Evolutionary conservation across 2,888 invertebrate species (phyloP), one percentile per base, ranked within the genome.

Genomic region (Coecobrya sp.): DNA sequence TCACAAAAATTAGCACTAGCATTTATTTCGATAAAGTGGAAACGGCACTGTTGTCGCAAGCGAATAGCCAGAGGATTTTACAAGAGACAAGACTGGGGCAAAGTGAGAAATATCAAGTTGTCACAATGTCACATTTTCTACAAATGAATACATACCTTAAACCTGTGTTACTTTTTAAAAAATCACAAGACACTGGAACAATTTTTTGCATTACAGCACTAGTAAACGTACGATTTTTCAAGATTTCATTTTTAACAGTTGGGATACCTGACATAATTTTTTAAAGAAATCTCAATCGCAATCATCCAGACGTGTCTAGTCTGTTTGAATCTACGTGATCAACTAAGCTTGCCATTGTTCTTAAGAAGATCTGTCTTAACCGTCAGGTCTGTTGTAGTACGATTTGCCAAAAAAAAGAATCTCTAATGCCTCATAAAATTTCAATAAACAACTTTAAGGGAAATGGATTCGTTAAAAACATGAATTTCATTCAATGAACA

Each of bases 351-450:
- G 1, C 5, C 19, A 16, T 55, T 55, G 55, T 55, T n/a, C 5
- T 55, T n/a, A 16, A 5, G n/a, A n/a, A n/a, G 55, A 55, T 55
- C 4, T 55, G n/a, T n/a, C 19, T 55, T 55, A 19, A n/a, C 5
- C n/a, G 4, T 16, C 55, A 19, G 13, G n/a, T 4, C 55, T 4
- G 0, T n/a, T 19, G 55, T 16, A 5, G 19, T n/a, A n/a, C n/a
- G 55, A n/a, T n/a, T 55, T 5, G 19, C 55, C n/a, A n/a, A n/a
- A n/a, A n/a, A 55, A 55, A 55, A 55, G 62, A 65, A 65, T 65
- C 25, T 65, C 25, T 25, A 65, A 65, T 22, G 62, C 62, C 1
- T 25, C 25, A 25, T 65, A 65, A 65, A 65, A 59, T 59, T 19
- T 13, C 7, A 4, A 25, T 65, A 25, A 65, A 65, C 25, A 4